phyloP scores from a whole-genome alignment of 2,888 invertebrate genomes.

The Myopa testacea region DNA sequence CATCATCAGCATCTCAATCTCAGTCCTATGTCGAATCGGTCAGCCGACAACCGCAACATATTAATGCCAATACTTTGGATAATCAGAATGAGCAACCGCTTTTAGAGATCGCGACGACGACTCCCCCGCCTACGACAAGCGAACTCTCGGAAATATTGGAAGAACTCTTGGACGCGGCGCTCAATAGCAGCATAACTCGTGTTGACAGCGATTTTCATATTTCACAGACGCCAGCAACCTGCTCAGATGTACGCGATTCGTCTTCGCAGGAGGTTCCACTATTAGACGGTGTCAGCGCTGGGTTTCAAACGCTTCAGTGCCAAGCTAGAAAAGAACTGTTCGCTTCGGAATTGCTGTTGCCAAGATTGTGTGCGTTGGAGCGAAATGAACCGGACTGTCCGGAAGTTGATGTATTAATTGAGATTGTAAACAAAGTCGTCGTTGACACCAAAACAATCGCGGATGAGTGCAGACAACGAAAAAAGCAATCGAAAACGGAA shows the following conservation, averaged over 20 bases:
- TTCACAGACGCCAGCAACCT: conserved; percentile 32
- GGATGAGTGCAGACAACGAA: neutral
- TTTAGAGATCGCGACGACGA: conserved; percentile 28
- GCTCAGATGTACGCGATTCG: conserved; percentile 64
- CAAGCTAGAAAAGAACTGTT: conserved; percentile 29
- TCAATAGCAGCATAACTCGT: neutral
- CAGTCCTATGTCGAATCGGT: conserved; percentile 39
- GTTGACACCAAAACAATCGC: neutral
- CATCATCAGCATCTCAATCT: conserved; percentile 38
- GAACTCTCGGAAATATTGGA: conserved; percentile 31
- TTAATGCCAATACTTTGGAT: conserved; percentile 51
- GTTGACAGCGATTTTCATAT: conserved; percentile 24
- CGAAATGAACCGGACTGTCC: conserved; percentile 23
- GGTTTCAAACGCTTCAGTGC: conserved; percentile 10
- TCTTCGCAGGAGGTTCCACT: conserved; percentile 57
- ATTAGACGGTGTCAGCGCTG: conserved; percentile 34
- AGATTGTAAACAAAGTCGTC: conserved; percentile 19
- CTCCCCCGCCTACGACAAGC: conserved; percentile 43
- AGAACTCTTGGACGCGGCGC: neutral
- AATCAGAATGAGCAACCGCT: neutral
- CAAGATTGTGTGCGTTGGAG: conserved; percentile 14
- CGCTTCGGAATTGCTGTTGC: conserved; percentile 3
- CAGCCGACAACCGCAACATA: conserved; percentile 47
- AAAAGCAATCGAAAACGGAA: conserved; percentile 18
- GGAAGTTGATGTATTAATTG: conserved; percentile 37